These are phyloP conservation scores for Acanthurus tractus DNA, from an alignment of 2,797 vertebrate genomes.

Conservation along the genomic window DNA sequence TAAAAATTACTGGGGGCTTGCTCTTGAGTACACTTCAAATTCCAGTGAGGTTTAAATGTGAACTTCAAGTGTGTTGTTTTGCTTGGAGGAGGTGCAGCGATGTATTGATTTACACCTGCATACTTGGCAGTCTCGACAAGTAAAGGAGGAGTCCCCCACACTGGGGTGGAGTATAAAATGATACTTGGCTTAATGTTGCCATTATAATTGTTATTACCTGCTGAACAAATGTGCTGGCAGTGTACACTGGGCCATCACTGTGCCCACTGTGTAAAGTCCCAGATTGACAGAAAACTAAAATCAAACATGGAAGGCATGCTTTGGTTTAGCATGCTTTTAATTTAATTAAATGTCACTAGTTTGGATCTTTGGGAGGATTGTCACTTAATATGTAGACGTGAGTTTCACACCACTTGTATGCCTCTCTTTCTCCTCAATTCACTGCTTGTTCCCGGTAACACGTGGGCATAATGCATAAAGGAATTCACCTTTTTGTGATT, in stretches of 20 bases:
- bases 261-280: conserved; percentile 20
- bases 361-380: background rate
- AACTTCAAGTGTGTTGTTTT: conserved; percentile 17
- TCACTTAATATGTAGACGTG: background rate
- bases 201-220: conserved; percentile 52
- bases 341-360: no score
- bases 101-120: conserved; percentile 75
- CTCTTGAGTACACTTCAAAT: conserved; percentile 37
- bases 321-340: background rate
- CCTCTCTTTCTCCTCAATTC: conserved; percentile 8
- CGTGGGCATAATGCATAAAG: conserved; percentile 59
- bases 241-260: background rate
- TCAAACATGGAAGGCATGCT: background rate
- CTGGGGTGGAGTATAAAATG: conserved; percentile 46
- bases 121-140: conserved; percentile 72
- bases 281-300: conserved; percentile 9
- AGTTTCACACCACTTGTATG: background rate
- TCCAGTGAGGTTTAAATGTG: conserved; percentile 50
- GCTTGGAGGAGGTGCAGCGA: background rate
- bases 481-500: conserved; percentile 63
- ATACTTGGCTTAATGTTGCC: conserved; percentile 41
- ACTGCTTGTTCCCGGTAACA: conserved; percentile 13
- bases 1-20: conserved; percentile 26
- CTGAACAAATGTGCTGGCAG: conserved; percentile 44
- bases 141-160: conserved; percentile 45